Evolutionary conservation across 2,888 invertebrate species (phyloP).

Genomic region (Drosophila kuntzei): DNA sequence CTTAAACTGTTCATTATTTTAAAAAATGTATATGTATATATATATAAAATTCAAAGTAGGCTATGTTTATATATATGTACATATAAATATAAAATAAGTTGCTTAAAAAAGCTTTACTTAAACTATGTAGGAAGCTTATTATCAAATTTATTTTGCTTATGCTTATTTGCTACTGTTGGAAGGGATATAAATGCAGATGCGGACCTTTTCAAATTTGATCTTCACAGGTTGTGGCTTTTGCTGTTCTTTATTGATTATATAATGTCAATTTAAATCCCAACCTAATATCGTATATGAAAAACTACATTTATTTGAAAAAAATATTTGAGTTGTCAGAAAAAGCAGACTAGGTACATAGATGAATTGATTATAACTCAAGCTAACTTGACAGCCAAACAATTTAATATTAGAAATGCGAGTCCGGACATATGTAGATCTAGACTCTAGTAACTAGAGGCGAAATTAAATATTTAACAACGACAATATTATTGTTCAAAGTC

Average conservation of each 20-base stretch:
- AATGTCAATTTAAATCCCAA: background rate
- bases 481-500: background rate
- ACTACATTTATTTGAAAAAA: background rate
- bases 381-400: background rate
- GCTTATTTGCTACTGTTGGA: slow-evolving; percentile 6
- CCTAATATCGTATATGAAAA: background rate
- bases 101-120: background rate
- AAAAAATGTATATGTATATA: slow-evolving; percentile 30
- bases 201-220: background rate
- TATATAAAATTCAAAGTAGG: slow-evolving; percentile 21
- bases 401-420: background rate
- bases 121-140: slow-evolving; percentile 2
- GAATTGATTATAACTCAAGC: background rate
- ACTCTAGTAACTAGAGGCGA: too few species aligned
- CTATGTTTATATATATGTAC: slow-evolving; percentile 26
- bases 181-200: slow-evolving; percentile 10
- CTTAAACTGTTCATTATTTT: background rate
- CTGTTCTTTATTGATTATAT: background rate
- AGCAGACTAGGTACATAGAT: background rate
- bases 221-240: background rate
- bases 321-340: background rate
- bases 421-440: background rate
- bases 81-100: slow-evolving; percentile 15
- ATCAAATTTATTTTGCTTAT: background rate
- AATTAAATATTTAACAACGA: background rate